Percentiles rank a stretch among this genome's conserved stretches.
Evolutionary conservation across 2,797 vertebrate genomes (phyloP).

Genomic region (Paguma larvata): DNA sequence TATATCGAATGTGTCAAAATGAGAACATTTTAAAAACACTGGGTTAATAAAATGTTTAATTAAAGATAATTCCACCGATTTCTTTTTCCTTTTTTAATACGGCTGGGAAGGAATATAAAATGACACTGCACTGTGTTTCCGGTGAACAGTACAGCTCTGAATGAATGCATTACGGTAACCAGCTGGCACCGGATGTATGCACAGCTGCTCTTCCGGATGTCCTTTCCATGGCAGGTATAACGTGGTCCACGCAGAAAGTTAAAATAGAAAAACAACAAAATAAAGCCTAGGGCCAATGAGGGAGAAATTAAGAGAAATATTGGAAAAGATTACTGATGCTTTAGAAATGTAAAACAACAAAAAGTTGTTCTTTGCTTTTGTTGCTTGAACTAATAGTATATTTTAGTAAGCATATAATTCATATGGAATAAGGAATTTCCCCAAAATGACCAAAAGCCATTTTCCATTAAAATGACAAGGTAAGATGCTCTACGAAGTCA

Average conservation of each 20-base stretch:
- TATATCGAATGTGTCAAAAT: background rate
- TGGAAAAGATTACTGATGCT: background rate
- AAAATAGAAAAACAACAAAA: constrained; percentile 9
- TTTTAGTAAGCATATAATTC: constrained; percentile 13
- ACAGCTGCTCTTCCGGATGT: background rate
- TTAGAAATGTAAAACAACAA: constrained; percentile 17
- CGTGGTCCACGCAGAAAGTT: background rate
- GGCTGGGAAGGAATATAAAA: background rate
- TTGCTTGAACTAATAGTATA: background rate
- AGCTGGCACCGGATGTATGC: background rate
- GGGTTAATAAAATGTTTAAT: constrained; percentile 23
- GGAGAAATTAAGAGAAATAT: background rate
- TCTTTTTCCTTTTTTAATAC: background rate
- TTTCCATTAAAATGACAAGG: background rate
- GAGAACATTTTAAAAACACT: background rate
- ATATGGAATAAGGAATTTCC: background rate
- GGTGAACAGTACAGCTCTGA: background rate
- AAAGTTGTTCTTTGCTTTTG: constrained; percentile 25
- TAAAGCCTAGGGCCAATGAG: background rate
- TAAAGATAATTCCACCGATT: constrained; percentile 32
- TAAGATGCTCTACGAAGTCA: constrained; percentile 21
- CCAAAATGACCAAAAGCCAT: constrained; percentile 33
- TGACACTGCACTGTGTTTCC: background rate
- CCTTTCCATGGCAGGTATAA: background rate
- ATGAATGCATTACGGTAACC: background rate